Base-by-base conservation (phyloP, 2,113 vertebrate species). In the Rhodinocichla rosea region DNA sequence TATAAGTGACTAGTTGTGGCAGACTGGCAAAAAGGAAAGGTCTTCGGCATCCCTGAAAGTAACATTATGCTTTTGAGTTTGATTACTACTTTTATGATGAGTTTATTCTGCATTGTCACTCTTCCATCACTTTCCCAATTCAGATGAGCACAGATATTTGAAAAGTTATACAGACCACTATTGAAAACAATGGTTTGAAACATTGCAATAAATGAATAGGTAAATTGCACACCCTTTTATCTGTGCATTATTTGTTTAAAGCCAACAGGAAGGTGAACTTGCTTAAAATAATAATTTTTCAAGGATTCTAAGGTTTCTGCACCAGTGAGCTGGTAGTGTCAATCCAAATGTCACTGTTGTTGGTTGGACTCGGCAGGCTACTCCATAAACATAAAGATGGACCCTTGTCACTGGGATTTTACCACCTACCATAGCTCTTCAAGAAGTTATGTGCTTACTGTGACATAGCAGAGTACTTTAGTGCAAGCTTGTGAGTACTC, bases 371-470 rank as follows among this genome's bases (percentile, higher is more conserved):
- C 49, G 28, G 59, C 14, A 74, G 42, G 28, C 22, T 67, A 18
- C 44, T 53, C 50, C 37, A 35, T 13, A 76, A 77, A 42, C 27
- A 52, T 10, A 35, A 50, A 47, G 49, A 52, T 18, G 8, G n/a
- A 47, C 15, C 15, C 8, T 40, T n/a, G 30, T 27, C 39, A 60
- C 17, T n/a, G 40, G 17, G 53, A 56, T 70, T 81, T 56, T 64
- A 35, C 60, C 63, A 73, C 45, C 27, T 60, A 33, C 23, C 60
- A 60, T 35, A 40, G 10, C 32, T 40, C 39, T 49, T 28, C 2
- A 4, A 65, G 53, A 42, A 64, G 44, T 7, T 85, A n/a, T 37
- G 49, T 75, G 13, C 40, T 83, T 64, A n/a, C n/a, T 0, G 0
- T 56, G 35, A 49, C 42, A 33, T 5, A 53, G 32, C 28, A 77